These are phyloP conservation scores for Himalopsyche anomala DNA, from an alignment of 2,888 invertebrate species.

Conservation along the genomic window DNA sequence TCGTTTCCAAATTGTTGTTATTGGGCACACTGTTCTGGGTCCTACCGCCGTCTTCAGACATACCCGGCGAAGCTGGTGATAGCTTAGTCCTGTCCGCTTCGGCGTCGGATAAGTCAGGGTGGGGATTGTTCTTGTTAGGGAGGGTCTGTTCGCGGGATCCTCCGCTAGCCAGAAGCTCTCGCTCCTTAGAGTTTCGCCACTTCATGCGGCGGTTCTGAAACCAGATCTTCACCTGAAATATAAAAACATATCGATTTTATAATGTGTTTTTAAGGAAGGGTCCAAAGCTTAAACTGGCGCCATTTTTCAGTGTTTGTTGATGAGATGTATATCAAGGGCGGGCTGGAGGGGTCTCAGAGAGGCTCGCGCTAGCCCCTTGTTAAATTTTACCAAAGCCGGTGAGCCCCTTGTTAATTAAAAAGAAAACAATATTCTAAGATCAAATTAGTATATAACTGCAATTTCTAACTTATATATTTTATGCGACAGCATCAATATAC, in stretches of 20 bases:
- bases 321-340: too few relatives aligned
- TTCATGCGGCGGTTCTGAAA: constrained; percentile 99
- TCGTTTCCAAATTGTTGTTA: constrained; percentile 68
- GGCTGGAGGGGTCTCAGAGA: too few relatives aligned
- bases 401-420: too few relatives aligned
- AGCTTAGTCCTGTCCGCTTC: constrained; percentile 87
- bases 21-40: constrained; percentile 64
- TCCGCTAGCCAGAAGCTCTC: constrained; percentile 94
- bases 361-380: too few relatives aligned
- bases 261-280: background rate
- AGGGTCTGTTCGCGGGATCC: constrained; percentile 96
- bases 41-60: constrained; percentile 68
- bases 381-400: too few relatives aligned
- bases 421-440: too few relatives aligned
- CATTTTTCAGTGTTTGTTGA: too few relatives aligned
- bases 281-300: too few relatives aligned
- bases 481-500: too few relatives aligned
- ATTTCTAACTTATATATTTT: too few relatives aligned
- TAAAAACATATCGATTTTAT: constrained; percentile 4
- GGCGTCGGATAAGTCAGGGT: constrained; percentile 95
- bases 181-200: constrained; percentile 98
- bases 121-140: constrained; percentile 97
- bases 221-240: constrained; percentile 81
- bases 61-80: constrained; percentile 73
- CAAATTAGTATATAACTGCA: too few relatives aligned